Percentiles rank a stretch among this genome's conserved stretches.
These are phyloP conservation scores for Scaptomyza tumidula DNA, from an alignment of 2,888 invertebrate genomes.

Conservation along the genomic window DNA sequence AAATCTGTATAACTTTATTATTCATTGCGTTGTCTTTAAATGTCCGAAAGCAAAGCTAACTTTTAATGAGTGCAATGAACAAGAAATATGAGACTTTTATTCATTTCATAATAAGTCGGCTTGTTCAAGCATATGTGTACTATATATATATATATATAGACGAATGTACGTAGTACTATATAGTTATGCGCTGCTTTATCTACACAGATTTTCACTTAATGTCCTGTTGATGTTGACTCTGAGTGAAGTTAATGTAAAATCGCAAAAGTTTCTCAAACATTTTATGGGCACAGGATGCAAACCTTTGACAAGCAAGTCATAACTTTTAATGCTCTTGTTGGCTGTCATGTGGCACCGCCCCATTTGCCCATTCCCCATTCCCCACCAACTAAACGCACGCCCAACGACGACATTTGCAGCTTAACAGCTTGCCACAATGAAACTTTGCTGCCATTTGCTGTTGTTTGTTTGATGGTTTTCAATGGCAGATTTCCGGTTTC, in stretches of 20 bases:
- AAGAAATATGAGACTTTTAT: slow-evolving; percentile 21
- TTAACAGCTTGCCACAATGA: slow-evolving; percentile 73
- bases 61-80: slow-evolving; percentile 40
- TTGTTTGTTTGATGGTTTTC: slow-evolving; percentile 68
- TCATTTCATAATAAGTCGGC: slow-evolving; percentile 2
- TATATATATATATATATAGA: not conserved
- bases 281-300: slow-evolving; percentile 52
- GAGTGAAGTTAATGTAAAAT: slow-evolving; percentile 52
- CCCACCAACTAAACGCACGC: slow-evolving; percentile 2
- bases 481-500: slow-evolving; percentile 72
- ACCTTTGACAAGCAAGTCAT: slow-evolving; percentile 73
- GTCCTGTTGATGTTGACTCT: slow-evolving; percentile 29
- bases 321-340: slow-evolving; percentile 67
- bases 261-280: slow-evolving; percentile 49
- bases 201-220: slow-evolving; percentile 56
- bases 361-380: not conserved
- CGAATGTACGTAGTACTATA: not conserved
- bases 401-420: slow-evolving; percentile 58
- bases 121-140: slow-evolving; percentile 22
- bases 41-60: slow-evolving; percentile 1
- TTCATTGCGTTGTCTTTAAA: not conserved
- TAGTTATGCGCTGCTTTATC: slow-evolving; percentile 23
- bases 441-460: slow-evolving; percentile 52
- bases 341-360: slow-evolving; percentile 60
- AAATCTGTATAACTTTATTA: not conserved